Base-by-base conservation (phyloP, 2,888 invertebrate species). In the Melanostoma mellinum region DNA sequence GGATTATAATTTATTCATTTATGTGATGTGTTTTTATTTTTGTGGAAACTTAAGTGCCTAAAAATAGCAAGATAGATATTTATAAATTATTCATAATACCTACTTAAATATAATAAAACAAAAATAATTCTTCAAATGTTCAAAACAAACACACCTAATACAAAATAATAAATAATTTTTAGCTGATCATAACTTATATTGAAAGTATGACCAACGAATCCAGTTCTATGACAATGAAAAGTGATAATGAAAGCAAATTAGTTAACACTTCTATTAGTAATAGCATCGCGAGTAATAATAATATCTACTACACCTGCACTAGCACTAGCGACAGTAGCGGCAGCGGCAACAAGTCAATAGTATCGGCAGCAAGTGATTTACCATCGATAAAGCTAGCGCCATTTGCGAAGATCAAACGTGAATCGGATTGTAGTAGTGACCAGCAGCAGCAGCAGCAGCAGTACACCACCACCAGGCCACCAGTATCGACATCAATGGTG, bases 221-320 rank as follows among this genome's bases (percentile, higher is more conserved):
- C 72, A 85, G 84, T 84, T 84, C 82, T 84, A 84, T 85, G 78
- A 85, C 79, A 75, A 79, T 85, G 84, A 85, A 85, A 85, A 82
- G 85, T 84, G 85, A 85, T 85, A 85, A 81, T 85, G 85, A 85
- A 73, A 81, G 77, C 77, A 81, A 76, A 74, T 84, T 84, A 84
- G 79, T 79, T 84, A 84, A 79, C 73, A 79, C 73, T 53, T 56
- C 44, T 63, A 76, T 53, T 32, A 78, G 33, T 46, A 61, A 61
- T 32, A 85, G 42, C 38, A 75, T 46, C 58, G 52, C 53, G 35
- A 82, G 67, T 38, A 81, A 56, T 36, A 76, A 75, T 55, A 77
- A 67, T 63, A 75, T 74, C 36, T 80, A 81, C 58, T 72, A 72
- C 56, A 85, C 67, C 67, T 80, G 80, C 78, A 77, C 5, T 30